These are phyloP conservation scores for Galemys pyrenaicus DNA, from an alignment of 2,113 vertebrate genomes.

Conservation along the genomic window DNA sequence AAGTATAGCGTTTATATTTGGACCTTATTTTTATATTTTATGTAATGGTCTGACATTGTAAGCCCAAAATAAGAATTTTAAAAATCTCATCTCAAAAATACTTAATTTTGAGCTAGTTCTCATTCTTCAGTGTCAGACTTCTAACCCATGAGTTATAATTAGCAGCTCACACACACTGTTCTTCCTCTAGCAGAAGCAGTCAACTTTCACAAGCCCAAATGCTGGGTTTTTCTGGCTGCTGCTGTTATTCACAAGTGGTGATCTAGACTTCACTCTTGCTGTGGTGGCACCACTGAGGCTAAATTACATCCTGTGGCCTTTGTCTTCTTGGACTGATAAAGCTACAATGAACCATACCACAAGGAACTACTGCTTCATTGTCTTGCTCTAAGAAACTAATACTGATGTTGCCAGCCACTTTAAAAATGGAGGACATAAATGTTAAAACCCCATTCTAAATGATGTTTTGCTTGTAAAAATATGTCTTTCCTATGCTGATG, in stretches of 20 bases:
- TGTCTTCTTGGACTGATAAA: neutral
- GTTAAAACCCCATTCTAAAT: neutral
- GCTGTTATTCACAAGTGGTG: neutral
- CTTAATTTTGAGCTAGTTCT: neutral
- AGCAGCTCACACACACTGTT: neutral
- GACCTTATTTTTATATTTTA: slow-evolving; percentile 54
- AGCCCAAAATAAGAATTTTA: slow-evolving; percentile 59
- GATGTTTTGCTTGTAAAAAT: neutral
- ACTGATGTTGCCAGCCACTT: neutral
- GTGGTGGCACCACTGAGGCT: neutral
- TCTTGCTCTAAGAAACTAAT: neutral
- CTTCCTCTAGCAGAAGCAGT: neutral
- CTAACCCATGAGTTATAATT: slow-evolving; percentile 5
- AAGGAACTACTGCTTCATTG: neutral
- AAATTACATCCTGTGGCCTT: neutral
- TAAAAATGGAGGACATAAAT: neutral
- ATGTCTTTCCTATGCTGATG: neutral
- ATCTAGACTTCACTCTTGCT: neutral
- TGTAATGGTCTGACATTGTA: neutral
- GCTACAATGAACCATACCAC: neutral
- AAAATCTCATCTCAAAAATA: slow-evolving; percentile 41
- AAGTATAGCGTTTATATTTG: slow-evolving; percentile 45
- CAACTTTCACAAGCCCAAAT: neutral
- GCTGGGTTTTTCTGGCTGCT: neutral
- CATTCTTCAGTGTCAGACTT: slow-evolving; percentile 25